These are phyloP conservation scores for Amphipoea oculea DNA, from an alignment of 2,888 invertebrate species.

Conservation along the genomic window DNA sequence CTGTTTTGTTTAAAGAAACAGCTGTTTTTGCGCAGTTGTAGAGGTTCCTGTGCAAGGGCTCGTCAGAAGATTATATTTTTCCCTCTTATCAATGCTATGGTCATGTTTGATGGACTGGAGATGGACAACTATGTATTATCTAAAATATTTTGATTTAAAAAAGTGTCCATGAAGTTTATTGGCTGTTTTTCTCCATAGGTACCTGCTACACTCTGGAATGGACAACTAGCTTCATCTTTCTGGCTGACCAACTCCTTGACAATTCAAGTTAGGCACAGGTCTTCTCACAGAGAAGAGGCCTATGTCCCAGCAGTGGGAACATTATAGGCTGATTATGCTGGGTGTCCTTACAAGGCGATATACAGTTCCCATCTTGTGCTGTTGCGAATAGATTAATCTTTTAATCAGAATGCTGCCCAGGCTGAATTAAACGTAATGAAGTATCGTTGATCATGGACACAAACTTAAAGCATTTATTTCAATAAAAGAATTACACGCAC, in stretches of 20 bases:
- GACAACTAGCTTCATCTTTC: too few relatives aligned
- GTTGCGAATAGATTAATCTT: neutral
- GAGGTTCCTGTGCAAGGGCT: neutral
- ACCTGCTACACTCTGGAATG: neutral
- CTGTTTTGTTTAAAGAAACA: neutral
- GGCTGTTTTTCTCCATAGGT: neutral
- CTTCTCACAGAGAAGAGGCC: too few relatives aligned
- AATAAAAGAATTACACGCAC: neutral
- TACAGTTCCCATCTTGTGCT: neutral
- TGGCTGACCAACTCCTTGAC: neutral
- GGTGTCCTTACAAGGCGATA: neutral
- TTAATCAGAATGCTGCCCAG: neutral
- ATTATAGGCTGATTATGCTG: too few relatives aligned
- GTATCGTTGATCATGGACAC: neutral
- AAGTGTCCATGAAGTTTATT: neutral
- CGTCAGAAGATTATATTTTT: neutral
- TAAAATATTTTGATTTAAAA: neutral
- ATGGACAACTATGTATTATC: neutral
- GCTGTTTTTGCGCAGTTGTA: too few relatives aligned
- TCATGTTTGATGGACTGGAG: neutral
- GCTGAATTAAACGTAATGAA: neutral
- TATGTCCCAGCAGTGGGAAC: too few relatives aligned
- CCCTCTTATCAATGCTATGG: too few relatives aligned
- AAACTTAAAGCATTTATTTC: neutral
- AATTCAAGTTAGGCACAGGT: neutral